phyloP scores from a whole-genome alignment of 2,797 vertebrate genomes.

The Micropoecilia bifurca region DNA sequence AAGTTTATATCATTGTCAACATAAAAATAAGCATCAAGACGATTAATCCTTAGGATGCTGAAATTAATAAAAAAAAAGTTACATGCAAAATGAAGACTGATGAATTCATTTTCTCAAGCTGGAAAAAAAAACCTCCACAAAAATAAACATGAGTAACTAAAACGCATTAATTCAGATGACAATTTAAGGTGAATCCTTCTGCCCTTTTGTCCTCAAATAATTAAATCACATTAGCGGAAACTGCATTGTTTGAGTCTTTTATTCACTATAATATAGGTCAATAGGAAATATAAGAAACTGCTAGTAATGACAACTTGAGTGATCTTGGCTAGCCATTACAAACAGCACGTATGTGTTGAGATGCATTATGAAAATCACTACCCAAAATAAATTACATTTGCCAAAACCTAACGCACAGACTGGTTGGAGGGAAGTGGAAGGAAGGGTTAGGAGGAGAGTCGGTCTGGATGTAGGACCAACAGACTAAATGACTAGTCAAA shows the following conservation, averaged over 20 bases:
- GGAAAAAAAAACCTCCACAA: constrained; percentile 30
- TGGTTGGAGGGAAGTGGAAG: constrained; percentile 24
- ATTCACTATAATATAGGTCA: constrained; percentile 80
- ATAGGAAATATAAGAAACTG: constrained; percentile 83
- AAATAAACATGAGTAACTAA: constrained; percentile 59
- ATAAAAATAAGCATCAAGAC: constrained; percentile 84
- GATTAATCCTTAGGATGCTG: constrained; percentile 83
- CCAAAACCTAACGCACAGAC: constrained; percentile 71
- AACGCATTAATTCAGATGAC: constrained; percentile 53
- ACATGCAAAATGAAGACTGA: constrained; percentile 76
- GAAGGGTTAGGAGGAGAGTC: constrained; percentile 27
- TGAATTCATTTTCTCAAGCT: constrained; percentile 66
- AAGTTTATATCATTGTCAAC: constrained; percentile 79
- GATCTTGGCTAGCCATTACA: constrained; percentile 78
- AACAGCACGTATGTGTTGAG: constrained; percentile 75
- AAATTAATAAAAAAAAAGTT: constrained; percentile 66
- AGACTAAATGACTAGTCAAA: constrained; percentile 68
- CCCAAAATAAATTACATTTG: constrained; percentile 80
- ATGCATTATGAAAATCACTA: constrained; percentile 70
- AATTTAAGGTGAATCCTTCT: constrained; percentile 58
- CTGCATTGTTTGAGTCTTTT: constrained; percentile 77
- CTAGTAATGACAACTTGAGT: constrained; percentile 77
- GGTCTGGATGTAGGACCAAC: constrained; percentile 50
- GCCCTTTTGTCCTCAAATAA: constrained; percentile 63
- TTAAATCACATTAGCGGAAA: constrained; percentile 77